Evolutionary conservation across 2,888 invertebrate species (phyloP).

Genomic region (Blomia tropicalis): DNA sequence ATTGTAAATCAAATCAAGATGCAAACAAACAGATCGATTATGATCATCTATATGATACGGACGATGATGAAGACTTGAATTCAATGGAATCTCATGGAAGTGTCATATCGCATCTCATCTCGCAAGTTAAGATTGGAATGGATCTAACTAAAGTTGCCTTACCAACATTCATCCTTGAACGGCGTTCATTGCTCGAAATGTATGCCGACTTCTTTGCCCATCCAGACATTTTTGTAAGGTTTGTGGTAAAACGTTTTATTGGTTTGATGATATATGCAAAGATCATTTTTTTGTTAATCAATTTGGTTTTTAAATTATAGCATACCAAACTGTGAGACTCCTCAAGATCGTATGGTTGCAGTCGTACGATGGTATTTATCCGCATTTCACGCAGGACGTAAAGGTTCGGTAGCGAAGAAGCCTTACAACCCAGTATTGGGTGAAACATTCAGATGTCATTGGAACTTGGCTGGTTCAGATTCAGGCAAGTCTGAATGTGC

Average conservation of each 20-base stretch:
- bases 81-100: slow-evolving; percentile 92
- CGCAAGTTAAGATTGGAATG: slow-evolving; percentile 98
- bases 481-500: no score
- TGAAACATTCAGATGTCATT: slow-evolving; percentile 42
- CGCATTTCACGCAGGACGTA: slow-evolving; percentile 94
- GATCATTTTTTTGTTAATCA: no score
- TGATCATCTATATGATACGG: slow-evolving; percentile 27
- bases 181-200: slow-evolving; percentile 94
- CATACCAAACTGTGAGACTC: slow-evolving; percentile 69
- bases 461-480: slow-evolving; percentile 33
- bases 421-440: slow-evolving; percentile 44
- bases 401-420: slow-evolving; percentile 42
- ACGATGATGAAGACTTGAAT: slow-evolving; percentile 43
- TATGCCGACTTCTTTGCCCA: slow-evolving; percentile 99
- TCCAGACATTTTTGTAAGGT: slow-evolving; percentile 87
- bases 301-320: slow-evolving; percentile 43
- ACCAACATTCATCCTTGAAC: slow-evolving; percentile 94
- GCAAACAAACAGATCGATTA: slow-evolving; percentile 17
- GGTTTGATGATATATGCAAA: neutral
- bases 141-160: slow-evolving; percentile 96
- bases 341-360: slow-evolving; percentile 79
- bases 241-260: slow-evolving; percentile 31
- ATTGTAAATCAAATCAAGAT: neutral
- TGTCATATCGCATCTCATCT: slow-evolving; percentile 85
- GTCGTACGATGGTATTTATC: slow-evolving; percentile 92